phyloP scores from a whole-genome alignment of 2,888 invertebrate species.

The Gibbula magus region DNA sequence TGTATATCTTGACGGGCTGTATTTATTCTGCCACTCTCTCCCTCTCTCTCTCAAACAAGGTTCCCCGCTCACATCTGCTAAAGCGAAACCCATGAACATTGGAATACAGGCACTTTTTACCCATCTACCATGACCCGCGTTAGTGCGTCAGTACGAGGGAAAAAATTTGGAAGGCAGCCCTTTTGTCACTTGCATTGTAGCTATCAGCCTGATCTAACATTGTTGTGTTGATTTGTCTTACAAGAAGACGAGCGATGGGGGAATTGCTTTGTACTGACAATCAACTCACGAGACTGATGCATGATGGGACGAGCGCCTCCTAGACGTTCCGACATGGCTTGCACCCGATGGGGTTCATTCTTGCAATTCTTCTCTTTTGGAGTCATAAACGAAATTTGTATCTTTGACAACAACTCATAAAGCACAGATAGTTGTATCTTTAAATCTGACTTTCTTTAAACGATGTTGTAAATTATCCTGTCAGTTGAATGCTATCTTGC shows the following conservation, averaged over 20 bases:
- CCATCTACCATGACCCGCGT: neutral
- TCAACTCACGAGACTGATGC: too few relatives aligned
- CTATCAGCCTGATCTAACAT: neutral
- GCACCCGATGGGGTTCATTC: too few relatives aligned
- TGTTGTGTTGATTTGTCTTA: neutral
- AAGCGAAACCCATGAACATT: neutral
- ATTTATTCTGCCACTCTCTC: conserved; percentile 8
- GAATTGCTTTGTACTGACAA: neutral
- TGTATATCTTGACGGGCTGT: conserved; percentile 11
- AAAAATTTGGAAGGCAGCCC: neutral
- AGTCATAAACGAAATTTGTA: too few relatives aligned
- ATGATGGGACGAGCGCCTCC: too few relatives aligned
- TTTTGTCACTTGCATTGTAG: neutral
- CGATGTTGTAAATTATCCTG: too few relatives aligned
- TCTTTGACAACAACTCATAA: too few relatives aligned
- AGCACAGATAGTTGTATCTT: too few relatives aligned
- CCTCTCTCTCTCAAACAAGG: neutral
- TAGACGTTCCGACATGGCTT: too few relatives aligned
- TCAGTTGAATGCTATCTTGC: too few relatives aligned
- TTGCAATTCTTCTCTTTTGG: too few relatives aligned
- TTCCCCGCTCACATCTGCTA: neutral
- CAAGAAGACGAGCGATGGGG: neutral
- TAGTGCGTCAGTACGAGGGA: neutral
- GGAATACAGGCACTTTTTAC: neutral
- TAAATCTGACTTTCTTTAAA: too few relatives aligned